Evolutionary conservation across 2,113 vertebrate genomes (phyloP).

Genomic region (Vidua macroura): DNA sequence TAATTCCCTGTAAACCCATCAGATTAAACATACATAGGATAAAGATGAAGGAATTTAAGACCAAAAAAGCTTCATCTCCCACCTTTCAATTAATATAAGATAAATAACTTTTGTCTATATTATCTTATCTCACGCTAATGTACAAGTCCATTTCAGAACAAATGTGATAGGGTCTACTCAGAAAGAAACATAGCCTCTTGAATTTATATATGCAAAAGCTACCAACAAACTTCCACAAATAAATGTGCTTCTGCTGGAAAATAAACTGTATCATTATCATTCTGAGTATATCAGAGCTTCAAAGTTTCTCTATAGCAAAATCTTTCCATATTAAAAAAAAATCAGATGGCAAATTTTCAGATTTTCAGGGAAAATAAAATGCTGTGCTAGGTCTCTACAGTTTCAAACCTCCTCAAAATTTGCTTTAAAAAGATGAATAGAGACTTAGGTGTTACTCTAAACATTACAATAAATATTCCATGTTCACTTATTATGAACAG

Average conservation of each 20-base stretch:
- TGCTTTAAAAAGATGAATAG: not conserved
- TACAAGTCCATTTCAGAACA: not conserved
- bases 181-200: not conserved
- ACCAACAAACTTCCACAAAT: not conserved
- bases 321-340: not conserved
- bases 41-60: not conserved
- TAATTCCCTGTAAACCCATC: not conserved
- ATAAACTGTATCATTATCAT: not conserved
- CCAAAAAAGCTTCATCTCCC: not conserved
- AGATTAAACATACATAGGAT: not conserved
- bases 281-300: not conserved
- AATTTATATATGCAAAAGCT: not conserved
- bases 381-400: fast-evolving
- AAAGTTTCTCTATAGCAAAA: not conserved
- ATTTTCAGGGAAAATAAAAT: not conserved
- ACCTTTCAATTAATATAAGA: not conserved
- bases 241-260: not conserved
- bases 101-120: not conserved
- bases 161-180: not conserved
- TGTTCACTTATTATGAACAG: not conserved
- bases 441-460: not conserved
- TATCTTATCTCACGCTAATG: not conserved
- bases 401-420: not conserved
- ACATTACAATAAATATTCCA: not conserved
- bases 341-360: not conserved